phyloP scores from a whole-genome alignment of 2,113 vertebrate species.

The Hystrix brachyura region DNA sequence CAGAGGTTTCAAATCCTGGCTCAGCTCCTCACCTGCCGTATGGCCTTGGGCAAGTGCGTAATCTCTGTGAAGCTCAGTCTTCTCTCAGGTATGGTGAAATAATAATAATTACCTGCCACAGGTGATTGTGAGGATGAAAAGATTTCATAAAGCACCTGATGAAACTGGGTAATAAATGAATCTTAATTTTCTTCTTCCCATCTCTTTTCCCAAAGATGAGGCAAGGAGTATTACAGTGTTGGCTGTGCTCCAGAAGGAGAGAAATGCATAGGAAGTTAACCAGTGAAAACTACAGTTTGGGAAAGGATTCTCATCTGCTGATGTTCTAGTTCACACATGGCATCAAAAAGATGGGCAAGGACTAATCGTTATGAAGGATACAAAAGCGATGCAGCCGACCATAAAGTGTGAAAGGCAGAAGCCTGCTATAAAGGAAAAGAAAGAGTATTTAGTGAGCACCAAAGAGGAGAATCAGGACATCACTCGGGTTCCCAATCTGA shows the following conservation, averaged over 20 bases:
- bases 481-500: not conserved
- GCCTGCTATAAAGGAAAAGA: not conserved
- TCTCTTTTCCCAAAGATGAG: constrained; percentile 52
- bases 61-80: not conserved
- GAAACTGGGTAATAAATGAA: constrained; percentile 7
- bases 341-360: not conserved
- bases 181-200: not conserved
- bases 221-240: not conserved
- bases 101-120: constrained; percentile 2
- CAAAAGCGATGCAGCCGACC: not conserved
- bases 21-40: not conserved
- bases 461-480: not conserved
- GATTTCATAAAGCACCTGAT: not conserved
- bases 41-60: not conserved
- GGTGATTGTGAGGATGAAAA: not conserved
- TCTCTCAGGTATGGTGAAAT: not conserved
- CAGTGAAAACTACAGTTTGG: not conserved
- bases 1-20: not conserved
- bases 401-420: not conserved
- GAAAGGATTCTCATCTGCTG: not conserved
- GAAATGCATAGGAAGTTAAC: not conserved
- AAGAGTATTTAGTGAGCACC: not conserved
- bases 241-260: not conserved
- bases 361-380: not conserved
- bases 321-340: not conserved